Conservation (phyloP, 1,140 invertebrate species). For the Plodia interpunctella region DNA sequence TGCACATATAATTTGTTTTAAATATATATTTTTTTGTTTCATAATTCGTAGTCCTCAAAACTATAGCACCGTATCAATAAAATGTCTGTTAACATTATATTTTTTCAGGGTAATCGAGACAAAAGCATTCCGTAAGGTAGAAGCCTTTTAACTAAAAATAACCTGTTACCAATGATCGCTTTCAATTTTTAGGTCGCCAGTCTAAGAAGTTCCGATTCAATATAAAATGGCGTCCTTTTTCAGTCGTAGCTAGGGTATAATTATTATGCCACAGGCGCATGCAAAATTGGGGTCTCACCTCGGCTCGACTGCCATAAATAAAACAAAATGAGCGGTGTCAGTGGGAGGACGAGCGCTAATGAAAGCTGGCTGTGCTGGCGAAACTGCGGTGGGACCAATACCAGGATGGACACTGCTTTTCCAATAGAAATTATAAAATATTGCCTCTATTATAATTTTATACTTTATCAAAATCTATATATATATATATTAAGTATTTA, state of each 20-base stretch:
- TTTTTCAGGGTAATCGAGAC: too few species aligned
- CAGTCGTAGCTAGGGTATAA: constrained; percentile 63
- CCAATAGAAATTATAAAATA: too few species aligned
- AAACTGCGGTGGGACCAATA: too few species aligned
- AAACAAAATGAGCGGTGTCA: constrained; percentile 64
- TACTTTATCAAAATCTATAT: too few species aligned
- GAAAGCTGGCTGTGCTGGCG: constrained; percentile 55
- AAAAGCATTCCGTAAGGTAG: not conserved
- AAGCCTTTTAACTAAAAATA: not conserved
- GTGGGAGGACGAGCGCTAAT: constrained; percentile 70
- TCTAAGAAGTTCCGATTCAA: constrained; percentile 21
- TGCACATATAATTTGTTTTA: not conserved
- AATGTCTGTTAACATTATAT: too few species aligned
- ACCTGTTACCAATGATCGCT: not conserved
- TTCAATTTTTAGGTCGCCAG: not conserved
- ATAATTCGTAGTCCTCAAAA: too few species aligned
- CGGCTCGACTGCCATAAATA: constrained; percentile 67
- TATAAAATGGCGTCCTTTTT: constrained; percentile 62
- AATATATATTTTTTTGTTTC: too few species aligned
- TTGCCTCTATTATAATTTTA: too few species aligned
- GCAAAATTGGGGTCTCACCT: constrained; percentile 75
- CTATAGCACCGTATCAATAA: too few species aligned
- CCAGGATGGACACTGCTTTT: too few species aligned
- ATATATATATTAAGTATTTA: too few species aligned
- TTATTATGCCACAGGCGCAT: constrained; percentile 66